Conservation (phyloP, 2,888 invertebrate species). For the Parochlus steinenii region DNA sequence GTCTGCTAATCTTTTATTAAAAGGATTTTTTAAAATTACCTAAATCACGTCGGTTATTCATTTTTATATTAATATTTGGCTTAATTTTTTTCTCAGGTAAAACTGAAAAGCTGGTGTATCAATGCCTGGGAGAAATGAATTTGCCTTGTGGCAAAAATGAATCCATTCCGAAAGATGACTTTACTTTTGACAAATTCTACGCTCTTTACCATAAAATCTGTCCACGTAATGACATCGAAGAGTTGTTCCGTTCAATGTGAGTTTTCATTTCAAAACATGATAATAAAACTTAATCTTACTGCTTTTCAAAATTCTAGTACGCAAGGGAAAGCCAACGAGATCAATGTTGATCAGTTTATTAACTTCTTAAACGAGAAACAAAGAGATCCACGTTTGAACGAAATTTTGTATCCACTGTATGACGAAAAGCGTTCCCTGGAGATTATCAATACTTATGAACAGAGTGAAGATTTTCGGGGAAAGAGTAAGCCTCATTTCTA, state of each 20-base stretch:
- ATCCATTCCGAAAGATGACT: constrained; percentile 82
- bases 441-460: constrained; percentile 87
- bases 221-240: constrained; percentile 96
- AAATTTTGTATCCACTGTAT: constrained; percentile 94
- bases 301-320: constrained; percentile 39
- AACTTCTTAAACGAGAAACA: constrained; percentile 94
- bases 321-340: constrained; percentile 75
- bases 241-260: constrained; percentile 90
- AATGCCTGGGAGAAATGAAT: constrained; percentile 83
- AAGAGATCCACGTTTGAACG: constrained; percentile 93
- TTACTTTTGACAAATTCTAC: constrained; percentile 98
- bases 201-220: constrained; percentile 97
- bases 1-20: too few species aligned
- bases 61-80: neutral
- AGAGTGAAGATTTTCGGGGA: constrained; percentile 53
- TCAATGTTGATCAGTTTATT: constrained; percentile 73
- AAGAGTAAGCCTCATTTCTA: constrained; percentile 46
- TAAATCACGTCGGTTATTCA: too few species aligned
- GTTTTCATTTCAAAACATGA: constrained; percentile 27
- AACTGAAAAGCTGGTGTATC: constrained; percentile 95
- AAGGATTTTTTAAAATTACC: too few species aligned
- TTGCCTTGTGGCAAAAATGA: constrained; percentile 93
- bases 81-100: constrained; percentile 31
- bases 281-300: neutral
- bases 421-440: constrained; percentile 85